Base-by-base conservation (phyloP, 2,888 invertebrate genomes). In the Tuberolachnus salignus region DNA sequence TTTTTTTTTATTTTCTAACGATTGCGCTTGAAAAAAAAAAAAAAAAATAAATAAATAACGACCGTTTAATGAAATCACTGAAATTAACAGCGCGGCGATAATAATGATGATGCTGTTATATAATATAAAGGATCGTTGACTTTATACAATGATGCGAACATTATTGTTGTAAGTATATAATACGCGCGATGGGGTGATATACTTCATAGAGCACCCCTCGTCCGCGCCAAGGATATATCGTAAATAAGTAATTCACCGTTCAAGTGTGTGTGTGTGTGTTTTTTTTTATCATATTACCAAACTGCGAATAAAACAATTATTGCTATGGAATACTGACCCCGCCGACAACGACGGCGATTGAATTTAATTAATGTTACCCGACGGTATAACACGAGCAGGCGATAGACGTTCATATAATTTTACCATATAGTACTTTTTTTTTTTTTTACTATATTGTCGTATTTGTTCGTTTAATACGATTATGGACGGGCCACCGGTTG, bases 91-190 rank as follows among this genome's bases (percentile, higher is more conserved):
- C 23, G 51, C n/a, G 49, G 49, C 19, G 72, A 34, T 26, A 10
- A 19, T n/a, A 1, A 19, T 63, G 9, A 42, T 63, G 3, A 44
- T n/a, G 19, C 26, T 44, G 13, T 13, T 44, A 44, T n/a, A 46
- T n/a, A 23, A 59, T 46, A 59, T 42, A 23, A 74, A 51, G 73
- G 53, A 42, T 64, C 73, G 73, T 74, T 74, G 73, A 74, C 73
- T 74, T 23, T 21, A 53, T 2, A 74, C 64, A 74, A 74, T 64
- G 73, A 34, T 6, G 34, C 34, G 34, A 6, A 74, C 53, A 9
- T 44, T n/a, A 44, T 51, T 53, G 67, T 14, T 34, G 16, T 49
- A 13, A 49, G 26, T 63, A 13, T 53, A 42, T 21, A 55, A 23
- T 49, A 21, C 51, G 42, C 8, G 42, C 3, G 16, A n/a, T 61